These are phyloP conservation scores for Drosophila glabriapex DNA, from an alignment of 2,888 invertebrate species.

Conservation along the genomic window DNA sequence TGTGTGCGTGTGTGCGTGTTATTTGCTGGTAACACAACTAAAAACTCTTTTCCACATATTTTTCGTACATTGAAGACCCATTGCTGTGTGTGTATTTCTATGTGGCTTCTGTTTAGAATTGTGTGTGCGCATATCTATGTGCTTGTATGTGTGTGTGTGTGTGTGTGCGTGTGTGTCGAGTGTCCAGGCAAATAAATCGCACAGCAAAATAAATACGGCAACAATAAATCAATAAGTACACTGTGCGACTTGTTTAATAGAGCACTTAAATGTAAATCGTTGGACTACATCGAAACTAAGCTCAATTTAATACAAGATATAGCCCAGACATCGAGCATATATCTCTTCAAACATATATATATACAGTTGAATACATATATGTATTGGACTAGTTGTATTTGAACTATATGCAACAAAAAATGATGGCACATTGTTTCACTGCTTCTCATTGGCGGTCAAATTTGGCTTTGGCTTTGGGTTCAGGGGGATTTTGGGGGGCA, in stretches of 20 bases:
- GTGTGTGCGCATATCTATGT: conserved; percentile 11
- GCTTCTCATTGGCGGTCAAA: conserved; percentile 46
- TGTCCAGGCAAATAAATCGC: conserved; percentile 68
- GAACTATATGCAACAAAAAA: conserved; percentile 14
- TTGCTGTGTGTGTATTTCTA: conserved; percentile 27
- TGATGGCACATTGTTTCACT: conserved; percentile 38
- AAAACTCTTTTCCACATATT: conserved; percentile 68
- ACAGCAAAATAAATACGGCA: conserved; percentile 65
- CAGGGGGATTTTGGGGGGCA: background rate
- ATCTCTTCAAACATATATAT: background rate
- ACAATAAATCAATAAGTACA: conserved; percentile 77
- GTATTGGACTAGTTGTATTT: background rate
- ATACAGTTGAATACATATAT: background rate
- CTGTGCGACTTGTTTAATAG: conserved; percentile 42
- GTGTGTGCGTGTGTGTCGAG: conserved; percentile 29
- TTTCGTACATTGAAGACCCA: conserved; percentile 55
- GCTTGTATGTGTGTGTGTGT: conserved; percentile 30
- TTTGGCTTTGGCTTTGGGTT: conserved; percentile 16
- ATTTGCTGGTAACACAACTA: conserved; percentile 73
- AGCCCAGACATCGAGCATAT: background rate
- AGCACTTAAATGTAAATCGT: conserved; percentile 25
- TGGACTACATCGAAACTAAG: background rate
- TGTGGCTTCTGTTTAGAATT: conserved; percentile 63
- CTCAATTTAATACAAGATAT: conserved; percentile 4
- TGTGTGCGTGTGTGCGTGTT: conserved; percentile 42